phyloP scores from a whole-genome alignment of 2,113 vertebrate genomes.

The Baryphthengus martii region DNA sequence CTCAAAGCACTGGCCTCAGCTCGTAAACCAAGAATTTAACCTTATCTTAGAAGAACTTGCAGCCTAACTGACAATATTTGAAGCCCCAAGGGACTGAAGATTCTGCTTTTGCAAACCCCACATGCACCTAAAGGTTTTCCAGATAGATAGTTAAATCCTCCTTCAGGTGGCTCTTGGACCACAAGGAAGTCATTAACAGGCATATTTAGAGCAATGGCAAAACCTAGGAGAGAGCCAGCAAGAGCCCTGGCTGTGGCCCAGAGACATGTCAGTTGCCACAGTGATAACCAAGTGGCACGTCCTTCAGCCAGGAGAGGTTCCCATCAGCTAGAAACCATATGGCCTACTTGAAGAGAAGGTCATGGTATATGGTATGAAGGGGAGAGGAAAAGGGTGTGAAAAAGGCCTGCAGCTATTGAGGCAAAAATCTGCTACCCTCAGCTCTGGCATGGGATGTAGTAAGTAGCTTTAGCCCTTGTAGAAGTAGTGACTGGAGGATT shows the following conservation, averaged over 20 bases:
- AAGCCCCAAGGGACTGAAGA: background rate
- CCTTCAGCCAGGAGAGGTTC: background rate
- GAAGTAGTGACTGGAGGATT: background rate
- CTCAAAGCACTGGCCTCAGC: background rate
- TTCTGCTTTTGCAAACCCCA: background rate
- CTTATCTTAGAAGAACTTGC: background rate
- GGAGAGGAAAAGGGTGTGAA: background rate
- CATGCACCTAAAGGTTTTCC: background rate
- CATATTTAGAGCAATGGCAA: background rate
- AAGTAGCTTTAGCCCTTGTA: background rate
- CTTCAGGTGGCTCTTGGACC: background rate
- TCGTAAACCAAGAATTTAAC: background rate
- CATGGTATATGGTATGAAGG: rapidly evolving
- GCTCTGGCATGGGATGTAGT: rapidly evolving
- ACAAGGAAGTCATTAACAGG: background rate
- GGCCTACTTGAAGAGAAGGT: background rate
- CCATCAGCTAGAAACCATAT: background rate
- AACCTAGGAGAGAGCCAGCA: background rate
- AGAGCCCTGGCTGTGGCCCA: rapidly evolving
- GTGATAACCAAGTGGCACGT: rapidly evolving
- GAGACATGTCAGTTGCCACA: rapidly evolving
- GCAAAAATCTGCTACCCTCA: background rate
- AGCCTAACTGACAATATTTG: background rate
- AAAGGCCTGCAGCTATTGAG: background rate
- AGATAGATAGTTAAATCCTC: background rate